These are phyloP conservation scores for Chinchilla lanigera DNA, from an alignment of 2,113 vertebrate genomes.

Conservation along the genomic window DNA sequence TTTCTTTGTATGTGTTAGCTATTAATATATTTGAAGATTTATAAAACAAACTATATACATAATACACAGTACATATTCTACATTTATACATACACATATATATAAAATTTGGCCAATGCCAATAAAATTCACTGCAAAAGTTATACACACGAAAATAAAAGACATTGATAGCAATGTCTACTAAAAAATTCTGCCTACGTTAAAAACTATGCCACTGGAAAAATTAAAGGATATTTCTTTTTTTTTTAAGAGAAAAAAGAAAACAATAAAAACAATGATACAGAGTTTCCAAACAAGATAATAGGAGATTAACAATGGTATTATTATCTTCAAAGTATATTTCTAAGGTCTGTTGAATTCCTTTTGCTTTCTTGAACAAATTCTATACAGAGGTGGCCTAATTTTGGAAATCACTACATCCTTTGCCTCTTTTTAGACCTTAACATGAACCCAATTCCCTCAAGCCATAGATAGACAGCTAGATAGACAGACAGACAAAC, in stretches of 20 bases:
- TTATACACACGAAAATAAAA: not conserved
- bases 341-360: not conserved
- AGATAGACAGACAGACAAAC: not conserved
- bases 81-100: not conserved
- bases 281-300: too few relatives aligned
- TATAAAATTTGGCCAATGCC: not conserved
- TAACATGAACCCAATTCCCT: not conserved
- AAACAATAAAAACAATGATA: too few relatives aligned
- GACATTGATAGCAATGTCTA: not conserved
- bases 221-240: not conserved
- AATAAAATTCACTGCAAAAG: not conserved
- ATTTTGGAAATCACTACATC: not conserved
- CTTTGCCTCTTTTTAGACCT: constrained; percentile 3
- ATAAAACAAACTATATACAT: not conserved
- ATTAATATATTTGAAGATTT: not conserved
- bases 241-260: too few relatives aligned
- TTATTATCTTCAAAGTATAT: not conserved
- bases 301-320: too few relatives aligned
- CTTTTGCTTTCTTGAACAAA: not conserved
- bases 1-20: not conserved
- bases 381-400: not conserved
- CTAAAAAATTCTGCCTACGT: not conserved
- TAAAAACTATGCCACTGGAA: not conserved
- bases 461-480: not conserved
- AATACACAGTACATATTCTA: not conserved